Conservation (phyloP, 2,797 vertebrate species). For the Erpetoichthys calabaricus region DNA sequence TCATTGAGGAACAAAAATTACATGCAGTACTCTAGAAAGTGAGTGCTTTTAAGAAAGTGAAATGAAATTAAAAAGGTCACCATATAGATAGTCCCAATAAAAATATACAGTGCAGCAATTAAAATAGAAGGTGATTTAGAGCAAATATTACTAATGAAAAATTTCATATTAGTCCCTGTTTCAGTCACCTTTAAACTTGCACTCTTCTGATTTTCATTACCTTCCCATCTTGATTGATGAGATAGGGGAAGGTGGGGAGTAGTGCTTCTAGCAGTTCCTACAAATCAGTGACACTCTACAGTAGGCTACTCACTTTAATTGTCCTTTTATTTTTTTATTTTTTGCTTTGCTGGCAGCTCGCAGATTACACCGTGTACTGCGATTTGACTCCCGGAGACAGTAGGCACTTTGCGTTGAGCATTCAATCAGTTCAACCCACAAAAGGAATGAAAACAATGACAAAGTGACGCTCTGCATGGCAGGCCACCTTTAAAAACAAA, state of each 20-base stretch:
- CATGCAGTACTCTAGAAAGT: no score
- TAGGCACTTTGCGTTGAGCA: slow-evolving; percentile 21
- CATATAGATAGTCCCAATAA: neutral
- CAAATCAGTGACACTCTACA: slow-evolving; percentile 39
- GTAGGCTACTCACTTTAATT: slow-evolving; percentile 20
- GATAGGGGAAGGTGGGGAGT: slow-evolving; percentile 27
- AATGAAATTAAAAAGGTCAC: slow-evolving; percentile 5
- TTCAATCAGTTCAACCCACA: slow-evolving; percentile 17
- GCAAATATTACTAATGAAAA: slow-evolving; percentile 4
- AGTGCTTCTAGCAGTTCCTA: slow-evolving; percentile 24
- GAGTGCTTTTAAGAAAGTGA: slow-evolving; percentile 4
- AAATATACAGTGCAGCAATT: neutral
- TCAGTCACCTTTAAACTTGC: slow-evolving; percentile 18
- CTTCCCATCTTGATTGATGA: slow-evolving; percentile 48
- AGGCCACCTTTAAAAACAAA: no score
- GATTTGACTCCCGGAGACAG: slow-evolving; percentile 9
- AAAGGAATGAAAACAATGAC: slow-evolving; percentile 36
- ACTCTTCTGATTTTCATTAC: slow-evolving; percentile 39
- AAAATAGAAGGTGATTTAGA: slow-evolving; percentile 3
- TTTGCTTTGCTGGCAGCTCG: slow-evolving; percentile 16
- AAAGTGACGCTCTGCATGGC: slow-evolving; percentile 26
- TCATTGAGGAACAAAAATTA: no score
- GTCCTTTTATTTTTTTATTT: slow-evolving; percentile 10
- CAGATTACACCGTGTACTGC: slow-evolving; percentile 13
- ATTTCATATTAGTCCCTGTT: slow-evolving; percentile 4